Percentiles rank a stretch among this genome's conserved stretches.
Evolutionary conservation across 2,113 vertebrate species (phyloP).

Genomic region (Stomatorhinus ivindoensis): DNA sequence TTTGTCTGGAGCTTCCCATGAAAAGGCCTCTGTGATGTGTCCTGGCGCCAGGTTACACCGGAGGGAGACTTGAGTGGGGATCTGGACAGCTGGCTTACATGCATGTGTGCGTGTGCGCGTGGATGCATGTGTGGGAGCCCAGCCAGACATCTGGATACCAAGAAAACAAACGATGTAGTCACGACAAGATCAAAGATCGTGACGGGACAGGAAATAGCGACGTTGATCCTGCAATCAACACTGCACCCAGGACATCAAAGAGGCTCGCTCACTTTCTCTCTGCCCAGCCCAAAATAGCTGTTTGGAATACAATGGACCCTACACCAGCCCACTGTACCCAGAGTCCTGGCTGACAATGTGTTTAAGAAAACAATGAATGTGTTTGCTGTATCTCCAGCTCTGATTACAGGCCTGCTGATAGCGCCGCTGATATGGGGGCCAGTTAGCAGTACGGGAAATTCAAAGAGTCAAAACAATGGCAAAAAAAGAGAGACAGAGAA

Average conservation of each 20-base stretch:
- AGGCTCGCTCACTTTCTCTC: background rate
- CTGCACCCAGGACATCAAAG: slow-evolving; percentile 12
- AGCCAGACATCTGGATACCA: slow-evolving; percentile 12
- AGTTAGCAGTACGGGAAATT: slow-evolving; percentile 17
- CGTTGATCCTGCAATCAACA: slow-evolving; percentile 26
- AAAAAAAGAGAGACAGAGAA: background rate
- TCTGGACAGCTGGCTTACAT: background rate
- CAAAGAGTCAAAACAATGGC: slow-evolving; percentile 14
- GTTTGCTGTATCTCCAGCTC: background rate
- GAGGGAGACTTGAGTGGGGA: too few relatives aligned
- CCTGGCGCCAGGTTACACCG: background rate
- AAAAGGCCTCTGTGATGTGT: background rate
- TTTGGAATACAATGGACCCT: background rate
- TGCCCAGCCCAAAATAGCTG: background rate
- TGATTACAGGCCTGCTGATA: slow-evolving; percentile 14
- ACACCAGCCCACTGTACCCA: background rate
- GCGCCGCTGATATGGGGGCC: background rate
- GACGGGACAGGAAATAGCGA: slow-evolving; percentile 36
- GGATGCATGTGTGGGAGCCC: background rate
- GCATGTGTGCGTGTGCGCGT: background rate
- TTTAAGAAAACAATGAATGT: slow-evolving; percentile 4
- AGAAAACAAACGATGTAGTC: slow-evolving; percentile 27
- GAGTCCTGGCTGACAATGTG: background rate
- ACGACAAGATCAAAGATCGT: slow-evolving; percentile 17
- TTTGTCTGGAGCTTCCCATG: background rate